A percentile compares a stretch with the other conserved stretches of the same genome.
These are phyloP conservation scores for Liolophura sinensis DNA, from an alignment of 1,140 invertebrate species.

Conservation along the genomic window DNA sequence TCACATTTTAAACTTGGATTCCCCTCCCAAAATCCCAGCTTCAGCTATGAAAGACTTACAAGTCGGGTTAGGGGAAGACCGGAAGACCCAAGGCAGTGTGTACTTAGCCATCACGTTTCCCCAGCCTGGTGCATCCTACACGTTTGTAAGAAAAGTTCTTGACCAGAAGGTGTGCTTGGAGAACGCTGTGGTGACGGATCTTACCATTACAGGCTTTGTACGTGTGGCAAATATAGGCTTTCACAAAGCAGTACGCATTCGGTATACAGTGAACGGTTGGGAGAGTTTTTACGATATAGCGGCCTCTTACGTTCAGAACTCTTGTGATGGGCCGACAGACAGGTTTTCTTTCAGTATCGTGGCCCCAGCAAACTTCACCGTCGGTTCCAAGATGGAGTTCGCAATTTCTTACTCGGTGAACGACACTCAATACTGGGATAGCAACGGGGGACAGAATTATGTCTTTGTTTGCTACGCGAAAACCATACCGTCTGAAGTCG, in stretches of 20 bases:
- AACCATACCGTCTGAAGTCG: constrained; percentile 37
- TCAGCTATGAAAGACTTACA: constrained; percentile 53
- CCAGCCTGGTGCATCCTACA: constrained; percentile 74
- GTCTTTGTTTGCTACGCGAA: constrained; percentile 53
- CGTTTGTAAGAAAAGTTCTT: constrained; percentile 79
- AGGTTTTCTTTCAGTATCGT: constrained; percentile 77
- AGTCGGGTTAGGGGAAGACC: constrained; percentile 33
- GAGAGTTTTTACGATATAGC: constrained; percentile 76
- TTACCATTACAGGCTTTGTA: constrained; percentile 81
- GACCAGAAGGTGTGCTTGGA: constrained; percentile 80
- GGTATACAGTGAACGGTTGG: constrained; percentile 88
- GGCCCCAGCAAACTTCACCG: constrained; percentile 60
- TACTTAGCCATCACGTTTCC: constrained; percentile 77
- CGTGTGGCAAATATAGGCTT: constrained; percentile 89
- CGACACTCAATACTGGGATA: constrained; percentile 84
- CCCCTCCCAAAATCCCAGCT: constrained; percentile 52
- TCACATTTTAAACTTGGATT: constrained; percentile 53
- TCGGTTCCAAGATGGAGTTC: constrained; percentile 78
- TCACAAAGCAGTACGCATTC: constrained; percentile 85
- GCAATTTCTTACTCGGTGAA: constrained; percentile 82
- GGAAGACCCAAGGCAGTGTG: constrained; percentile 32
- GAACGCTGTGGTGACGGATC: constrained; percentile 66
- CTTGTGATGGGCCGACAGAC: constrained; percentile 91
- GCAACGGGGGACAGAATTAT: constrained; percentile 83
- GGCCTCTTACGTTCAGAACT: constrained; percentile 80